phyloP scores from a whole-genome alignment of 2,888 invertebrate species.

The Tribolium freemani region DNA sequence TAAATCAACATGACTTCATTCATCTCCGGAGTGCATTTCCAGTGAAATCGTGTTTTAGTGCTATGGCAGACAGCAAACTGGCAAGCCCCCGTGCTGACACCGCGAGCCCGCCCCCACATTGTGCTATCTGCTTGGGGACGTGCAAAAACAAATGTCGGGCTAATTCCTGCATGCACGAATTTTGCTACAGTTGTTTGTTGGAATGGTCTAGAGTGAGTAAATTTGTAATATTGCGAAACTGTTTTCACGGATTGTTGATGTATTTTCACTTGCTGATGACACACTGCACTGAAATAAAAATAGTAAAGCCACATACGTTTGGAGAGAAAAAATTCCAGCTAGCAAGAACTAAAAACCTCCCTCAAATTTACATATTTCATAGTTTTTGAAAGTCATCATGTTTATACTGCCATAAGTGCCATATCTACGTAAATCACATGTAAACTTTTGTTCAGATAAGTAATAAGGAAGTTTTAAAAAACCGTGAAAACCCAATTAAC shows the following conservation, averaged over 20 bases:
- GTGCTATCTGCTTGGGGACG: conserved; percentile 92
- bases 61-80: conserved; percentile 58
- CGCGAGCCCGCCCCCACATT: conserved; percentile 82
- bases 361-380: too few relatives aligned
- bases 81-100: conserved; percentile 53
- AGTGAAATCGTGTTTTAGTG: background rate
- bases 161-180: conserved; percentile 93
- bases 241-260: background rate
- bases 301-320: too few relatives aligned
- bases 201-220: conserved; percentile 89
- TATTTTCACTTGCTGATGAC: background rate
- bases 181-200: conserved; percentile 92
- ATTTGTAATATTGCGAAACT: conserved; percentile 1
- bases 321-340: too few relatives aligned
- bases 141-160: conserved; percentile 92
- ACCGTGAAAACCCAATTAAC: too few relatives aligned
- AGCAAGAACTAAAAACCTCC: too few relatives aligned
- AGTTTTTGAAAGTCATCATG: too few relatives aligned
- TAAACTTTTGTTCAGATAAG: too few relatives aligned
- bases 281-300: too few relatives aligned
- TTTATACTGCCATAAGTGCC: too few relatives aligned
- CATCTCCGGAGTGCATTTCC: conserved; percentile 10
- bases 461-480: too few relatives aligned
- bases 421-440: too few relatives aligned
- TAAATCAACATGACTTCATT: conserved; percentile 26